A percentile compares a stretch with the other conserved stretches of the same genome.
Evolutionary conservation across 2,888 invertebrate genomes (phyloP).

Genomic region (Sinelater perroti): DNA sequence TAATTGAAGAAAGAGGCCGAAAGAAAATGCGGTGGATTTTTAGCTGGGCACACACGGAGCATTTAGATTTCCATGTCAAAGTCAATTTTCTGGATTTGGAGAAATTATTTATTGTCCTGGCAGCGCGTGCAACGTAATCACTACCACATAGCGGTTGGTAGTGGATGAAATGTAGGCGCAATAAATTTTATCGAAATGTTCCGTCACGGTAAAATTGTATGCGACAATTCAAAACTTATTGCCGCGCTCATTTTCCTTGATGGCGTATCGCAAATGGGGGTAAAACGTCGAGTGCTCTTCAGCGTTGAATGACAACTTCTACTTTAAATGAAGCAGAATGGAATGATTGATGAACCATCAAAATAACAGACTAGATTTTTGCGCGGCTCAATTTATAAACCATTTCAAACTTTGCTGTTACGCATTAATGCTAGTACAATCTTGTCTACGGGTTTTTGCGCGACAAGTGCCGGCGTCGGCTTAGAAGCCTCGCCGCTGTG

Average conservation of each 20-base stretch:
- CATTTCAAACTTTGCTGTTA: constrained; percentile 12
- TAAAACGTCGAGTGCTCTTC: constrained; percentile 15
- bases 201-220: not conserved
- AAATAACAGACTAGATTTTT: constrained; percentile 15
- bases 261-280: constrained; percentile 9
- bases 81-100: too few relatives aligned
- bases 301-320: constrained; percentile 13
- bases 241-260: not conserved
- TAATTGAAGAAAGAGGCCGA: too few relatives aligned
- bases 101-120: too few relatives aligned
- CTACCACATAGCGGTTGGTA: not conserved
- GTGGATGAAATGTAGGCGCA: not conserved
- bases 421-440: too few relatives aligned
- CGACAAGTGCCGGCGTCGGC: not conserved
- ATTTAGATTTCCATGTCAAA: too few relatives aligned
- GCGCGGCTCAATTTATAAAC: constrained; percentile 2
- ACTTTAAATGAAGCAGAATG: constrained; percentile 18
- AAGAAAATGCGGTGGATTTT: too few relatives aligned
- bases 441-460: constrained; percentile 1
- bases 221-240: constrained; percentile 3
- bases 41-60: too few relatives aligned
- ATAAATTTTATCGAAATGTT: not conserved
- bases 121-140: too few relatives aligned
- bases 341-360: constrained; percentile 18
- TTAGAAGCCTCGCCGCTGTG: constrained; percentile 7